Percentiles rank a stretch among this genome's conserved stretches.
phyloP scores from a whole-genome alignment of 2,888 invertebrate genomes.

The Eupithecia dodoneata region DNA sequence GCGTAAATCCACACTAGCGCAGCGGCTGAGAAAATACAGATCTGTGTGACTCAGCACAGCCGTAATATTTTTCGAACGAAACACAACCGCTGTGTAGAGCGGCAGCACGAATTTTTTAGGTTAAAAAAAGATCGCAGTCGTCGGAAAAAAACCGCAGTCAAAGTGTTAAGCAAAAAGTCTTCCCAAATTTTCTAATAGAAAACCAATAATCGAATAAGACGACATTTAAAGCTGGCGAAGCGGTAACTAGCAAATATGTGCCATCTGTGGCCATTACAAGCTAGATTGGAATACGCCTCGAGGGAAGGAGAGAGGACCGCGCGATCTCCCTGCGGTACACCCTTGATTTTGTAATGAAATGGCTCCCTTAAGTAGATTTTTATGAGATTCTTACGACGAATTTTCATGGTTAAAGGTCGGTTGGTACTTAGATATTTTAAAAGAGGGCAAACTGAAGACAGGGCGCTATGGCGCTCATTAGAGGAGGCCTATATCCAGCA shows the following conservation, averaged over 20 bases:
- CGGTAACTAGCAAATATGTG: slow-evolving; percentile 21
- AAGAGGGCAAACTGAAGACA: too few relatives aligned
- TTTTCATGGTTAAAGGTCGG: neutral
- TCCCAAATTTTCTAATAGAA: slow-evolving; percentile 7
- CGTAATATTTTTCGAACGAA: too few relatives aligned
- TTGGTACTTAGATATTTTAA: too few relatives aligned
- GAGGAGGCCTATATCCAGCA: too few relatives aligned
- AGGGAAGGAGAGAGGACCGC: neutral
- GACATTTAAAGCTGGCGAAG: slow-evolving; percentile 4
- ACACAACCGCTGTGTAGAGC: too few relatives aligned
- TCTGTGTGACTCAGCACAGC: too few relatives aligned
- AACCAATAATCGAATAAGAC: slow-evolving; percentile 15
- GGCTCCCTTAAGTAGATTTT: slow-evolving; percentile 5
- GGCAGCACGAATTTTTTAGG: too few relatives aligned
- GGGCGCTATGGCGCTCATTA: too few relatives aligned
- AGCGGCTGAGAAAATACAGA: too few relatives aligned
- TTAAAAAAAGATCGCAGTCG: too few relatives aligned
- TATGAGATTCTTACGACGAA: slow-evolving; percentile 1
- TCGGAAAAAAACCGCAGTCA: too few relatives aligned
- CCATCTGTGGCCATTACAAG: slow-evolving; percentile 22
- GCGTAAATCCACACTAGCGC: too few relatives aligned
- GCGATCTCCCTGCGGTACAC: slow-evolving; percentile 13
- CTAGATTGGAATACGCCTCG: slow-evolving; percentile 21
- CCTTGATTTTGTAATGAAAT: slow-evolving; percentile 25
- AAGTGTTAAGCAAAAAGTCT: slow-evolving; percentile 11